phyloP scores from a whole-genome alignment of 2,888 invertebrate species.

The Scaptomyza parva region DNA sequence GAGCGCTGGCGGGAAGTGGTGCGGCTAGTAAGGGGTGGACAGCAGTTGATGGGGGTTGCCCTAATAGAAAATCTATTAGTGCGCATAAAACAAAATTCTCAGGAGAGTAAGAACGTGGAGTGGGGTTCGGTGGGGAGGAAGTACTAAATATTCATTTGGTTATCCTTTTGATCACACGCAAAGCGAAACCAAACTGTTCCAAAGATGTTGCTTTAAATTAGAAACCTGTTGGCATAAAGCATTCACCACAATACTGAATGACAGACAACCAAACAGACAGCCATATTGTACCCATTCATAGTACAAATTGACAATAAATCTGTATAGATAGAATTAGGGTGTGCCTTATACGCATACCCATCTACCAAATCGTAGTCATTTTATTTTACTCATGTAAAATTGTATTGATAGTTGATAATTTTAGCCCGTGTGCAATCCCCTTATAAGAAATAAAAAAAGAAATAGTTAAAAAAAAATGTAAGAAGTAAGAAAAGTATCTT shows the following conservation, averaged over 20 bases:
- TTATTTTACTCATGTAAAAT: no score
- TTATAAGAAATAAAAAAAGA: no score
- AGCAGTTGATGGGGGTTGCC: neutral
- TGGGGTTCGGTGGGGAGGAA: neutral
- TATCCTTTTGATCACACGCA: conserved; percentile 65
- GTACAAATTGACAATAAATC: conserved; percentile 1
- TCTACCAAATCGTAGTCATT: no score
- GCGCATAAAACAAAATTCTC: conserved; percentile 56
- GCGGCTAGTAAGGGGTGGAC: neutral
- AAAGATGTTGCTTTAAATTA: conserved; percentile 41
- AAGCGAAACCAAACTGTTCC: conserved; percentile 3
- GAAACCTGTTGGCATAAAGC: conserved; percentile 70
- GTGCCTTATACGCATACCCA: no score
- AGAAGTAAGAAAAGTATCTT: no score
- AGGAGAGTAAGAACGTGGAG: conserved; percentile 22
- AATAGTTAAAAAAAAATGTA: no score
- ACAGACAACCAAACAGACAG: conserved; percentile 16
- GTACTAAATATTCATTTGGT: conserved; percentile 20
- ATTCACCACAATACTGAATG: conserved; percentile 46
- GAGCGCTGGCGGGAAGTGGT: conserved; percentile 17
- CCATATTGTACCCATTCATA: conserved; percentile 8
- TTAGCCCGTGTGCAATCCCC: no score
- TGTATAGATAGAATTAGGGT: neutral
- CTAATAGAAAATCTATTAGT: conserved; percentile 79
- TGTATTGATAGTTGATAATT: no score